phyloP scores from a whole-genome alignment of 2,888 invertebrate genomes.

The Tyria jacobaeae region DNA sequence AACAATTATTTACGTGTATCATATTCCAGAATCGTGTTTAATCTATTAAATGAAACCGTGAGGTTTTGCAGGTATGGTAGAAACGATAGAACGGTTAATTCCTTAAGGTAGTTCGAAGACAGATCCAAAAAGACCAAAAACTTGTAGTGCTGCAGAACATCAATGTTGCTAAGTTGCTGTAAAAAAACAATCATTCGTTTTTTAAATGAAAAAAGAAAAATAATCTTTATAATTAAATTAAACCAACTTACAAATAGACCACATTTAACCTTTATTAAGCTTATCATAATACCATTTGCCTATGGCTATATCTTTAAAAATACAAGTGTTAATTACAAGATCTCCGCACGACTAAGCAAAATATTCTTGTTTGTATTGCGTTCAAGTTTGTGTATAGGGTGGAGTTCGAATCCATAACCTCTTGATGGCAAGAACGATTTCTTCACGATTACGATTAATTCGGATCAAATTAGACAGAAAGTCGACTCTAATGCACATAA shows the following conservation, averaged over 20 bases:
- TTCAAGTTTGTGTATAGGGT: too few relatives aligned
- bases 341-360: too few relatives aligned
- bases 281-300: too few relatives aligned
- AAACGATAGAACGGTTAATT: slow-evolving; percentile 80
- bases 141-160: slow-evolving; percentile 82
- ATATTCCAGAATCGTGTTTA: slow-evolving; percentile 84
- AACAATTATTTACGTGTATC: slow-evolving; percentile 73
- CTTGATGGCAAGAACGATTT: too few relatives aligned
- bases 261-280: too few relatives aligned
- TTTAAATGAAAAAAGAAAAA: background rate
- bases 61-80: slow-evolving; percentile 86
- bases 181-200: slow-evolving; percentile 35
- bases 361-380: too few relatives aligned
- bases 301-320: too few relatives aligned
- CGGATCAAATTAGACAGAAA: slow-evolving; percentile 1
- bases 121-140: slow-evolving; percentile 88
- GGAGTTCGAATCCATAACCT: too few relatives aligned
- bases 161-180: slow-evolving; percentile 78
- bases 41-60: slow-evolving; percentile 85
- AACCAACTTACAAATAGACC: background rate
- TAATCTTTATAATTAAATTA: background rate
- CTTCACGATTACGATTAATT: too few relatives aligned
- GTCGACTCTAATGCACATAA: background rate
- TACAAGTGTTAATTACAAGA: too few relatives aligned
- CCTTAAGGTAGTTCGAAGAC: slow-evolving; percentile 84